Percentiles rank a stretch among this genome's conserved stretches.
phyloP scores from a whole-genome alignment of 1,140 invertebrate species.

The Cyclargus thomasi region DNA sequence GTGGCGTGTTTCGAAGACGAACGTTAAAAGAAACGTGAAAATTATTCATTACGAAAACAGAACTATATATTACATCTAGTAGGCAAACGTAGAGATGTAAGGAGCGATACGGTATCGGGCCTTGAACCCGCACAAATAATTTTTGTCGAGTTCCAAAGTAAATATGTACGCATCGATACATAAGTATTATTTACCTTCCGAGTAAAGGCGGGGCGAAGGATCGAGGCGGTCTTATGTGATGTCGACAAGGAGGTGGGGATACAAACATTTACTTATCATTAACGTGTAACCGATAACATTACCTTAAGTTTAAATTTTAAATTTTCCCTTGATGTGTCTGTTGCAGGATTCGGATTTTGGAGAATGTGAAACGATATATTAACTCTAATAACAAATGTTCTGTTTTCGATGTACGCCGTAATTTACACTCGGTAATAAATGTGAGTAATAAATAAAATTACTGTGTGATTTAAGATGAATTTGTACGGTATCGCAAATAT shows the following conservation, averaged over 20 bases:
- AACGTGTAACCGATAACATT: neutral
- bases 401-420: neutral
- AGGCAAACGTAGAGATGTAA: neutral
- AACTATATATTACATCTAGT: neutral
- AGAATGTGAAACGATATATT: neutral
- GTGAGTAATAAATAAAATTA: neutral
- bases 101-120: neutral
- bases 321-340: neutral
- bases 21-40: neutral
- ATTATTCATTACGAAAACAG: neutral
- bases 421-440: neutral
- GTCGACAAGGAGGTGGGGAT: conserved; percentile 66
- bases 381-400: neutral
- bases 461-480: conserved; percentile 39
- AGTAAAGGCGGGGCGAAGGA: conserved; percentile 63
- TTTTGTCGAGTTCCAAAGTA: conserved; percentile 7
- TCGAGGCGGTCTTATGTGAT: conserved; percentile 68
- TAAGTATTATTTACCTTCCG: conserved; percentile 61
- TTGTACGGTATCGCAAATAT: conserved; percentile 61
- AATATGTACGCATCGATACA: conserved; percentile 40
- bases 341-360: neutral
- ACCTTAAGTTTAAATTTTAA: neutral
- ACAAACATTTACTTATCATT: conserved; percentile 16
- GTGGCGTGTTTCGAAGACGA: no score
- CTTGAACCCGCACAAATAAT: neutral